Base-by-base conservation (phyloP, 2,888 invertebrate species). In the Dysmachus trigonus region DNA sequence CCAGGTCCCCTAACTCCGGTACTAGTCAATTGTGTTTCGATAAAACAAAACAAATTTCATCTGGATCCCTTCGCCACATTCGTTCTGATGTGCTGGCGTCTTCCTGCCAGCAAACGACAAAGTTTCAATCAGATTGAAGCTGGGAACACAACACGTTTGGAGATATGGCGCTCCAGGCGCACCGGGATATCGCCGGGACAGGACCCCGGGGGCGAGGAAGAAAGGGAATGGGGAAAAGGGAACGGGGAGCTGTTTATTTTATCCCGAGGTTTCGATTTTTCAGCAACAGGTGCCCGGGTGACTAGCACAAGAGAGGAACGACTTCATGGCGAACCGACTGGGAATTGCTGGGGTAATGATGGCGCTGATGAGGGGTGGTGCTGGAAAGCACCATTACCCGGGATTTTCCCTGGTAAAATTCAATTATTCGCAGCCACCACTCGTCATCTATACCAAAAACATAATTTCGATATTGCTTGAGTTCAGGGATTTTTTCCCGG, bases 101-200 rank as follows among this genome's bases (percentile, higher is more conserved):
- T 87, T 74, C 87, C 88, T 86, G 86, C 87, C 87, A 81, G 87
- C 62, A 86, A 87, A 88, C 88, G 88, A 86, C 87, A 87, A 88
- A 88, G 87, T 88, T 88, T 88, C 88, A 88, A 88, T 88, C 88
- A 88, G 88, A 88, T 88, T 88, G 88, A 84, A 79, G 62, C 81
- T 81, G 85, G 85, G 85, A 81, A 62, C 53, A 81, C 81, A 62
- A 51, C 81, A 62, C 62, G 62, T 62, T 62, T 51, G 53, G 31
- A 53, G 81, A 81, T 81, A 53, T 62, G 81, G 53, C 13, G 81
- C 30, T 31, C 18, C 7, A 53, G 51, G 31, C 51, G 47, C 51
- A 47, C 10, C 22, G 33, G 53, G 53, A 31, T 81, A 81, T 15
- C 13, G 38, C 38, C 38, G 38, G 38, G 38, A 13, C 38, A 27